Evolutionary conservation across 2,888 invertebrate genomes (phyloP).

Genomic region (Agrilus biguttatus): DNA sequence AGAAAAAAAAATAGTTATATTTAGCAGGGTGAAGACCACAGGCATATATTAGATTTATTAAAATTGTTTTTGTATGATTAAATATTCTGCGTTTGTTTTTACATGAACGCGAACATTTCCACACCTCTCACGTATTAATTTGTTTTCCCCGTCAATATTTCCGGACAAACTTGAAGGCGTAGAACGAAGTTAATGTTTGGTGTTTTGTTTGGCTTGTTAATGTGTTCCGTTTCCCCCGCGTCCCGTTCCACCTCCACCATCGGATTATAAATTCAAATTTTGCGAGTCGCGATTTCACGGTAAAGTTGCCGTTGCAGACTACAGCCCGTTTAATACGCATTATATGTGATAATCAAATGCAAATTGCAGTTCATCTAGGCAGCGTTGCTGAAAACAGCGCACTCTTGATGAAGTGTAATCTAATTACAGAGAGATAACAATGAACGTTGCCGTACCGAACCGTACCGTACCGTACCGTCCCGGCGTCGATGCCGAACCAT

Average conservation of each 20-base stretch:
- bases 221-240: no score
- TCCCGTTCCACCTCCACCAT: slow-evolving; percentile 8
- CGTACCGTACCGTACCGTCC: slow-evolving; percentile 8
- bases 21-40: no score
- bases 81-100: no score
- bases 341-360: slow-evolving; percentile 36
- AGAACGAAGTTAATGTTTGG: no score
- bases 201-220: no score
- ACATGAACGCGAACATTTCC: no score
- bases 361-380: slow-evolving; percentile 34
- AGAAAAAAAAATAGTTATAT: no score
- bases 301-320: slow-evolving; percentile 22
- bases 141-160: no score
- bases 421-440: slow-evolving; percentile 28
- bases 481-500: neutral
- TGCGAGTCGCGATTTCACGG: slow-evolving; percentile 27
- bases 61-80: no score
- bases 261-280: slow-evolving; percentile 26
- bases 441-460: slow-evolving; percentile 18
- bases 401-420: slow-evolving; percentile 34
- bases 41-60: no score
- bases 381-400: slow-evolving; percentile 31
- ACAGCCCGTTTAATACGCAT: slow-evolving; percentile 30
- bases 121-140: no score
- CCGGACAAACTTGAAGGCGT: no score